Evolutionary conservation across 1,140 invertebrate species (phyloP), one percentile per base, ranked within the genome.

Genomic region (Trichonephila inaurata): DNA sequence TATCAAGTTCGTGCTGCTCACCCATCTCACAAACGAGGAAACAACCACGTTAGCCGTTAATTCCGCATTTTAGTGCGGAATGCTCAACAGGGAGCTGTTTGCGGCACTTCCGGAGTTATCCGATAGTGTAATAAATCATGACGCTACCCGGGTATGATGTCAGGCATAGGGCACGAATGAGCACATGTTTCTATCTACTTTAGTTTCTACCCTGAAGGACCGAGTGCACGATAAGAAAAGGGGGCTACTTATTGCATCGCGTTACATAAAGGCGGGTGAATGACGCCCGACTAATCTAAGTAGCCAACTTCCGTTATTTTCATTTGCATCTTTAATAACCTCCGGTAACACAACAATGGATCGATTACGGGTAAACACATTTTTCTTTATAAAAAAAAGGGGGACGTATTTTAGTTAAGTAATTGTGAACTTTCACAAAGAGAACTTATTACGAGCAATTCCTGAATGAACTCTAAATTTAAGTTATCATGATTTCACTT

Each of bases 11-110:
- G 28, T 61, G 21, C n/a, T 51, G 28, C 19, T 62, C n/a, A 21
- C 66, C 10, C 66, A 69, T 69, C 24, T 69, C 69, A 28, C 69
- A 77, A 77, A 77, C 69, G 85, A 61, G 58, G 85, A 61, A 87
- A 58, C 85, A 87, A 61, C 58, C 28, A 60, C 85, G 28, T 40
- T n/a, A 40, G 85, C 58, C 58, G 87, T 89, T 89, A 89, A 89
- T 66, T 89, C 64, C 62, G 62, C 64, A 89, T 89, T 89, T 89
- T 89, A 72, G 33, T 24, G 19, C 44, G 0, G 61, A 89, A 33
- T 14, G 61, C 44, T 89, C 87, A 69, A 89, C 87, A 89, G 87
- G 87, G 87, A 28, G 87, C 28, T 87, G 85, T 87, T 87, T 33
- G 85, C 60, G 85, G 61, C 58, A 72, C 87, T 89, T 89, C 87